These are phyloP conservation scores for Colius striatus DNA, from an alignment of 2,113 vertebrate genomes.

Conservation along the genomic window DNA sequence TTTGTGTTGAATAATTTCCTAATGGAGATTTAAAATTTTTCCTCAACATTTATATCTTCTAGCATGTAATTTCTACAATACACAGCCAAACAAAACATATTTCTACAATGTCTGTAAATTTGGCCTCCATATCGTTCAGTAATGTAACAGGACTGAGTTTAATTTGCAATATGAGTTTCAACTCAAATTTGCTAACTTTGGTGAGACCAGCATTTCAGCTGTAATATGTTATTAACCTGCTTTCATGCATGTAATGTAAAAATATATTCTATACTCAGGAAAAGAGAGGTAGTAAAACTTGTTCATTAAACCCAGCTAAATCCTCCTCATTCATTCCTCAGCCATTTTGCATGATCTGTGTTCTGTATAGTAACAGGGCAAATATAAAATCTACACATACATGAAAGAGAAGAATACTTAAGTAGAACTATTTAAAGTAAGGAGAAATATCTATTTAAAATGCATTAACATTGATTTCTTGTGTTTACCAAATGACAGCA, in stretches of 20 bases:
- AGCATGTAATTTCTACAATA: neutral
- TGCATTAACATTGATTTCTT: constrained; percentile 10
- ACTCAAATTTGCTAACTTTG: neutral
- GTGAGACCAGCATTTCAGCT: constrained; percentile 41
- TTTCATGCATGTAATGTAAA: constrained; percentile 36
- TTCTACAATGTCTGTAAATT: neutral
- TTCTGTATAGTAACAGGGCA: neutral
- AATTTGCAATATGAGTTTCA: neutral
- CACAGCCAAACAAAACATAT: neutral
- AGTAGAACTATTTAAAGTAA: constrained; percentile 31
- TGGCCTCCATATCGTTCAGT: neutral
- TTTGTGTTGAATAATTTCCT: neutral
- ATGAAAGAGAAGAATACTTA: constrained; percentile 46
- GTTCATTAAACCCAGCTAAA: constrained; percentile 17
- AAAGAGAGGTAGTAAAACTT: constrained; percentile 32
- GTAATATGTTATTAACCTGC: constrained; percentile 36
- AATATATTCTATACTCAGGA: neutral
- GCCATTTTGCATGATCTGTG: constrained; percentile 44
- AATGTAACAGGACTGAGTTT: neutral
- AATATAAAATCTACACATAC: constrained; percentile 47
- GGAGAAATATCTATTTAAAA: constrained; percentile 58
- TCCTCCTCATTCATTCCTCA: constrained; percentile 8
- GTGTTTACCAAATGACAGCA: constrained; percentile 30
- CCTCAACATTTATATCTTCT: neutral
- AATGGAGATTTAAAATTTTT: neutral